These are phyloP conservation scores for Mirounga angustirostris DNA, from an alignment of 2,113 vertebrate genomes.

Conservation along the genomic window DNA sequence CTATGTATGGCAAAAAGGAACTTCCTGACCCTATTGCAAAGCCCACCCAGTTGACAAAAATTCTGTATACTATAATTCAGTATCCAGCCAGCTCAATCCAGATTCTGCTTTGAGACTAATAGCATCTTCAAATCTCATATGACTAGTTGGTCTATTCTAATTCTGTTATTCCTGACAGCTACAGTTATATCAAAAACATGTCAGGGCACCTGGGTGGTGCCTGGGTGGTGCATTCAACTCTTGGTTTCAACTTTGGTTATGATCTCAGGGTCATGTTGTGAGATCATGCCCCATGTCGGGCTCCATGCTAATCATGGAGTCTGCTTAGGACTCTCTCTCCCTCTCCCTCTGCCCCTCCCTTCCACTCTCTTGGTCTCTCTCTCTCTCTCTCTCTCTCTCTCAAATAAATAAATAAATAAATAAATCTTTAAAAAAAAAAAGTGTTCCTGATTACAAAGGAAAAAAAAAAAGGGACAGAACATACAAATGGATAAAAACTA, in stretches of 20 bases:
- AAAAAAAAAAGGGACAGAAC: not conserved
- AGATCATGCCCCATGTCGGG: no score
- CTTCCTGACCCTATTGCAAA: not conserved
- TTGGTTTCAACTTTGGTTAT: no score
- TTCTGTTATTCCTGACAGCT: not conserved
- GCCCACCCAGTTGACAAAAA: not conserved
- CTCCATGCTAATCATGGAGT: no score
- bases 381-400: no score
- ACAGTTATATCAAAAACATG: not conserved
- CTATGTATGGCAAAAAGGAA: not conserved
- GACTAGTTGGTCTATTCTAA: not conserved
- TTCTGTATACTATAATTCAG: not conserved
- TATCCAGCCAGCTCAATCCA: not conserved
- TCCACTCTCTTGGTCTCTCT: no score
- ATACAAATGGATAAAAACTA: not conserved
- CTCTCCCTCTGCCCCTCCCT: no score
- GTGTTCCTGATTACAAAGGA: not conserved
- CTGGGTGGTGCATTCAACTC: no score
- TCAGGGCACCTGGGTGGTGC: no score
- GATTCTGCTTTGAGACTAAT: not conserved
- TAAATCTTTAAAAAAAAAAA: not conserved
- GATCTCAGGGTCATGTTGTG: no score
- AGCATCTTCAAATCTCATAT: not conserved
- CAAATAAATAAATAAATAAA: no score
- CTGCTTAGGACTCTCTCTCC: no score